Conservation (phyloP, 1,140 invertebrate species). For the Helicoverpa zea region DNA sequence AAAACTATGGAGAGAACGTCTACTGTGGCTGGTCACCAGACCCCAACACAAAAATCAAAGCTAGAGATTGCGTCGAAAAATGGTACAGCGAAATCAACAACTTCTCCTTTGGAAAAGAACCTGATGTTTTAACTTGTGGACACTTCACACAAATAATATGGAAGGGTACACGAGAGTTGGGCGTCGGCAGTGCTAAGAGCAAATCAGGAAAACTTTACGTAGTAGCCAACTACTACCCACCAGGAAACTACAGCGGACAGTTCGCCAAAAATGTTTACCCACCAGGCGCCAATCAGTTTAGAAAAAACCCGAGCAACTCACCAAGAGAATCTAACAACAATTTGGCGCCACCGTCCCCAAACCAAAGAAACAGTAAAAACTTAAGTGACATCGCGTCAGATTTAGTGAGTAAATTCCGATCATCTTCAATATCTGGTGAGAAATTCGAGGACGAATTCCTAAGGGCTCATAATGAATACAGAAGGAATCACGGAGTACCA, state of each 20-base stretch:
- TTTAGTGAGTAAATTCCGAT: constrained; percentile 76
- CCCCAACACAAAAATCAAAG: constrained; percentile 88
- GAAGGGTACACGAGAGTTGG: constrained; percentile 91
- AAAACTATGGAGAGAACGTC: constrained; percentile 87
- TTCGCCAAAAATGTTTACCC: constrained; percentile 91
- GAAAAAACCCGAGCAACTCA: constrained; percentile 53
- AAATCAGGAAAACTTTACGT: constrained; percentile 88
- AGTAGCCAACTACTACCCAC: constrained; percentile 94
- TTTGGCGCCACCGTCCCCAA: constrained; percentile 64
- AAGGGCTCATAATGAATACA: constrained; percentile 92
- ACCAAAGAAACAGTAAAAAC: constrained; percentile 76
- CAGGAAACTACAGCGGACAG: constrained; percentile 92
- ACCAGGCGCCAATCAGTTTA: constrained; percentile 78
- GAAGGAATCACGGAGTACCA: constrained; percentile 90
- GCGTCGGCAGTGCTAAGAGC: constrained; percentile 91
- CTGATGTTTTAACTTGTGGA: constrained; percentile 88
- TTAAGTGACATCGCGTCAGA: constrained; percentile 71
- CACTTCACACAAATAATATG: constrained; percentile 93
- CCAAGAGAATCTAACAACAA: constrained; percentile 66
- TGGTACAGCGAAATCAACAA: constrained; percentile 91
- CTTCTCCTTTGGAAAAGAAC: constrained; percentile 88
- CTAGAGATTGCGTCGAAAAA: constrained; percentile 89
- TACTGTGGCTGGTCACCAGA: constrained; percentile 91
- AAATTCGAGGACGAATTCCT: constrained; percentile 89
- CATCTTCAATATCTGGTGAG: constrained; percentile 70